A percentile compares a stretch with the other conserved stretches of the same genome.
Conservation (phyloP, 2,797 vertebrate species). For the Spea hammondii region DNA sequence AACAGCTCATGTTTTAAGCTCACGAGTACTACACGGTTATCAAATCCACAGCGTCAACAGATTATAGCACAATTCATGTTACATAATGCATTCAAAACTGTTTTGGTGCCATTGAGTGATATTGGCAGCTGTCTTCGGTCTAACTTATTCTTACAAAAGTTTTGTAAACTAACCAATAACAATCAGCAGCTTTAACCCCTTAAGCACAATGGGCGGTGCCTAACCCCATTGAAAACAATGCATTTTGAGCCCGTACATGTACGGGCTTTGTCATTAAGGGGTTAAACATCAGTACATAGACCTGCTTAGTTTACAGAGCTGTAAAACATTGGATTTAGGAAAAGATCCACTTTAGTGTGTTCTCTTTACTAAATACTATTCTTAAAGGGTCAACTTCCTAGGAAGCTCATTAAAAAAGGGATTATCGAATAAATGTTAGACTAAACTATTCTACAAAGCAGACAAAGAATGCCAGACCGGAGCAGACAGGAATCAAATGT, state of each 20-base stretch:
- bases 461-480: constrained; percentile 38
- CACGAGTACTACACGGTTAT: background rate
- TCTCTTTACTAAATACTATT: background rate
- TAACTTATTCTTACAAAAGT: background rate
- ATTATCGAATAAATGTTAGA: constrained; percentile 50
- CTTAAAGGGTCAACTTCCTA: constrained; percentile 41
- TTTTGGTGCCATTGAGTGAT: too few relatives aligned
- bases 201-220: too few relatives aligned
- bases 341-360: too few relatives aligned
- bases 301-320: too few relatives aligned
- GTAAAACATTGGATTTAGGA: too few relatives aligned
- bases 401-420: constrained; percentile 46
- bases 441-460: constrained; percentile 41
- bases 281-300: too few relatives aligned
- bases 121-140: background rate
- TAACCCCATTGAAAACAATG: too few relatives aligned
- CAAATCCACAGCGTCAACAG: background rate
- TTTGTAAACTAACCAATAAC: constrained; percentile 5
- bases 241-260: too few relatives aligned
- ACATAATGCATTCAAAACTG: background rate
- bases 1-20: constrained; percentile 6
- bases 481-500: constrained; percentile 37
- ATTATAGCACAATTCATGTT: background rate
- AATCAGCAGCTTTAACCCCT: background rate
- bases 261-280: too few relatives aligned